phyloP scores from a whole-genome alignment of 2,113 vertebrate species.

The Urocynchramus pylzowi region DNA sequence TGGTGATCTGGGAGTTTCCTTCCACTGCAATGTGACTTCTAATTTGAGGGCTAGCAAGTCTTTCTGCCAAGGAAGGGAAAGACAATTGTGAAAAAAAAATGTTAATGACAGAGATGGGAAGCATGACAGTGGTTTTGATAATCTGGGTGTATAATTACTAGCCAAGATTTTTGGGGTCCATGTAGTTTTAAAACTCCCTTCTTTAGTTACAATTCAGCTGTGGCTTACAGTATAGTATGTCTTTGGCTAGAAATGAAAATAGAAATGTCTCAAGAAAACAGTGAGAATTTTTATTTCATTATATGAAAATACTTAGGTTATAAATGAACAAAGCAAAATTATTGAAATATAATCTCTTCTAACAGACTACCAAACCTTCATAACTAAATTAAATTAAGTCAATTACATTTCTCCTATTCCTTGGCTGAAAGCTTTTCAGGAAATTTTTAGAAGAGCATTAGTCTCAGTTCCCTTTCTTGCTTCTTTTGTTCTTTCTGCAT shows the following conservation, averaged over 20 bases:
- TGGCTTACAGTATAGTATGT: not conserved
- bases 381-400: not conserved
- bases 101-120: not conserved
- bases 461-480: not conserved
- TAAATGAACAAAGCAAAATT: not conserved
- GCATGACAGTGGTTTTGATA: not conserved
- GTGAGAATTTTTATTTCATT: not conserved
- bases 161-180: not conserved
- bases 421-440: not conserved
- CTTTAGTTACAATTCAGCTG: not conserved
- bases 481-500: not conserved
- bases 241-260: not conserved
- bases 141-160: not conserved
- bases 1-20: not conserved
- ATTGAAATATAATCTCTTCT: not conserved
- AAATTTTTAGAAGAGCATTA: not conserved
- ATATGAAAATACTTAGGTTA: not conserved
- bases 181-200: not conserved
- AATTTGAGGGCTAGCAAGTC: not conserved
- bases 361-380: not conserved
- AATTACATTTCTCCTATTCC: not conserved
- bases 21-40: not conserved
- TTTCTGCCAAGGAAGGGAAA: not conserved
- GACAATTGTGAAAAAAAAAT: not conserved
- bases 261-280: constrained; percentile 6